These are phyloP conservation scores for Synanthedon formicaeformis DNA, from an alignment of 2,888 invertebrate genomes.

Conservation along the genomic window DNA sequence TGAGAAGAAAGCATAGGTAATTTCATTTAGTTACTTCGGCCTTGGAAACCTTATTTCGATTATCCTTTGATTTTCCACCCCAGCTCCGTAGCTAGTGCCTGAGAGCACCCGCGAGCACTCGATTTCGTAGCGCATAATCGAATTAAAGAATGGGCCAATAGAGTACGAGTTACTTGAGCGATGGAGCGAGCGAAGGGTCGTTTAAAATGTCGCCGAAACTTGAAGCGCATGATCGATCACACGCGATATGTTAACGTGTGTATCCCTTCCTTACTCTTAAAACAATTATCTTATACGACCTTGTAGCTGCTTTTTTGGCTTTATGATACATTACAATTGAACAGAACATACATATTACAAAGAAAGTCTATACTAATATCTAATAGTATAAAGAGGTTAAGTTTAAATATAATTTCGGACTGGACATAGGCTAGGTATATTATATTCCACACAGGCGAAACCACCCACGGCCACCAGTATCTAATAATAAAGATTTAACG, in stretches of 20 bases:
- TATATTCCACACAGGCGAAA: no score
- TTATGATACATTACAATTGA: no score
- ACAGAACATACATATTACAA: no score
- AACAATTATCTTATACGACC: conserved; percentile 17
- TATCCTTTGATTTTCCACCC: conserved; percentile 43
- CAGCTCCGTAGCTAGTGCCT: conserved; percentile 25
- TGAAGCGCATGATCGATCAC: conserved; percentile 31
- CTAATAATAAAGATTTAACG: no score
- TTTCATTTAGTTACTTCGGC: conserved; percentile 28
- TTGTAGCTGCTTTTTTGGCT: not conserved
- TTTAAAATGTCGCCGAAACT: conserved; percentile 19
- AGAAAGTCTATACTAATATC: no score
- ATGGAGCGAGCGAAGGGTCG: conserved; percentile 30
- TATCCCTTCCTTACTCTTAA: conserved; percentile 13
- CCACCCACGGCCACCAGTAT: no score
- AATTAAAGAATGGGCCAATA: conserved; percentile 32
- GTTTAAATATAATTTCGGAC: no score
- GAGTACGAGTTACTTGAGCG: conserved; percentile 29
- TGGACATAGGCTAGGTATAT: no score
- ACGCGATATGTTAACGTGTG: conserved; percentile 13
- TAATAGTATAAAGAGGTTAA: no score
- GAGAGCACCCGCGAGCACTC: conserved; percentile 24
- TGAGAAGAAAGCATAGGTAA: conserved; percentile 12
- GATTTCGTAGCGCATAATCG: conserved; percentile 33
- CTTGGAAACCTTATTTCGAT: conserved; percentile 34